These are phyloP conservation scores for Monomorium pharaonis DNA, from an alignment of 1,140 invertebrate species.

Conservation along the genomic window DNA sequence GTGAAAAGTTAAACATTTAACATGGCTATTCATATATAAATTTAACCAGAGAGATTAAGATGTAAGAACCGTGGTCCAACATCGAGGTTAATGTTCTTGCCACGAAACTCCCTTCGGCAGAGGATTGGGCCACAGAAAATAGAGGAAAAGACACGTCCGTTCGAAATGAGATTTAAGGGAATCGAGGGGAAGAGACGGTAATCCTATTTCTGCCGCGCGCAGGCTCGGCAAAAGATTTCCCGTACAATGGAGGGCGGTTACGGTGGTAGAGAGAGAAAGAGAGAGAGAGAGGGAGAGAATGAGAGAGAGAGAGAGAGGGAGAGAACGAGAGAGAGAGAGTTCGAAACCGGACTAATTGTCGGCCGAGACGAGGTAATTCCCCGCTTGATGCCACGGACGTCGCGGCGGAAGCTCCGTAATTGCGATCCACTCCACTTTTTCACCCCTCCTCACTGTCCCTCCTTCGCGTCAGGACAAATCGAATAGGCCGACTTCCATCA, in stretches of 20 bases:
- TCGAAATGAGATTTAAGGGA: conserved; percentile 63
- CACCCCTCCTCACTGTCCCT: background rate
- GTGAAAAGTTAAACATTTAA: conserved; percentile 12
- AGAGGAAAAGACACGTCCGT: conserved; percentile 39
- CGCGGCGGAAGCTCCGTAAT: conserved; percentile 46
- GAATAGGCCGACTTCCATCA: conserved; percentile 55
- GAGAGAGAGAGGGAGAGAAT: too few species aligned
- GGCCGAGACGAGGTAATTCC: conserved; percentile 58
- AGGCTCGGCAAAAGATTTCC: conserved; percentile 53
- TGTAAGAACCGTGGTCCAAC: background rate
- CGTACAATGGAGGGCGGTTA: conserved; percentile 18
- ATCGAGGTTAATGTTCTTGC: conserved; percentile 29
- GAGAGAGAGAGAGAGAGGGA: too few species aligned
- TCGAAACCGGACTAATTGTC: conserved; percentile 53
- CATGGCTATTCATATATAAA: conserved; percentile 8
- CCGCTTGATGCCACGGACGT: conserved; percentile 42
- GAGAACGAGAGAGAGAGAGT: too few species aligned
- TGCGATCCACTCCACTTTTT: conserved; percentile 53
- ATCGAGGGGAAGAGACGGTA: background rate
- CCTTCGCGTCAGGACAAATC: conserved; percentile 39
- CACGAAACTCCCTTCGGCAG: conserved; percentile 2
- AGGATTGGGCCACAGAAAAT: conserved; percentile 45
- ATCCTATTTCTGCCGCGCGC: conserved; percentile 45
- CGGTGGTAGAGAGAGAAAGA: too few species aligned
- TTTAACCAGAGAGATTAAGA: background rate